Evolutionary conservation across 2,797 vertebrate genomes (phyloP).

Genomic region (Erithacus rubecula): DNA sequence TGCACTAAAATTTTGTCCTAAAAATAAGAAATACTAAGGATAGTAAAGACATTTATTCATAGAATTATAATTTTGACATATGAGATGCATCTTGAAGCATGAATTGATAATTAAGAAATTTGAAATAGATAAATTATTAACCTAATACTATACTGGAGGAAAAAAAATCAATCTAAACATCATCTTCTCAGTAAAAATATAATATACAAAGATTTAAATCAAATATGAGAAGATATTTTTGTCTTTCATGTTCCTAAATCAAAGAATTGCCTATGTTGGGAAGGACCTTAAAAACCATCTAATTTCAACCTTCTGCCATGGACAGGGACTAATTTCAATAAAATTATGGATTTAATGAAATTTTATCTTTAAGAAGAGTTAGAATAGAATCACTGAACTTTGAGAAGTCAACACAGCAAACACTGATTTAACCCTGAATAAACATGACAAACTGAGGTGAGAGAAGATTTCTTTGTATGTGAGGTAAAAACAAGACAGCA

Average conservation of each 20-base stretch:
- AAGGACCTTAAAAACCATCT: neutral
- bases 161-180: neutral
- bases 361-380: neutral
- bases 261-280: neutral
- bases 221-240: neutral
- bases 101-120: neutral
- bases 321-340: neutral
- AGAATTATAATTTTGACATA: neutral
- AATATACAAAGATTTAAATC: neutral
- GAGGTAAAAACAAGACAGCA: neutral
- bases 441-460: neutral
- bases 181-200: neutral
- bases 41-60: neutral
- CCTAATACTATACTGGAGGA: neutral
- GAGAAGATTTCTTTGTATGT: neutral
- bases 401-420: neutral
- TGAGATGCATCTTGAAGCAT: neutral
- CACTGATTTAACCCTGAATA: neutral
- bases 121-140: neutral
- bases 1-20: neutral
- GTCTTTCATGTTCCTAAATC: neutral
- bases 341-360: neutral
- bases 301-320: neutral
- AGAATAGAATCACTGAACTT: neutral
- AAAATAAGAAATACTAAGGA: neutral